phyloP scores from a whole-genome alignment of 2,113 vertebrate species.

The Dasyprocta punctata region DNA sequence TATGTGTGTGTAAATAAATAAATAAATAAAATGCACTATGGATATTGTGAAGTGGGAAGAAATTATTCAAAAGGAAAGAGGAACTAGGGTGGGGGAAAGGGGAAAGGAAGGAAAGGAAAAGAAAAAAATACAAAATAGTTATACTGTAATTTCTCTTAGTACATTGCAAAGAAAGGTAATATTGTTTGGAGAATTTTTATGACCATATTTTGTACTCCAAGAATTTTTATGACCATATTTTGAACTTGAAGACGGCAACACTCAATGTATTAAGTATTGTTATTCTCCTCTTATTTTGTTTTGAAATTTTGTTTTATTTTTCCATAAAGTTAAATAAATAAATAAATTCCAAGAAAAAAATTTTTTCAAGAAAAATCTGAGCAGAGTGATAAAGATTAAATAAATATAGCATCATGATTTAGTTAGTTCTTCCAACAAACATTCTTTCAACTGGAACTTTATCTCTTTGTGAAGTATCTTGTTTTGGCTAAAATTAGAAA shows the following conservation, averaged over 20 bases:
- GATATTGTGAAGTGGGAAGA: not conserved
- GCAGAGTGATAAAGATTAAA: not conserved
- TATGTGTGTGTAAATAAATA: not conserved
- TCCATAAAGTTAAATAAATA: not conserved
- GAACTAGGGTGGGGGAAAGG: not conserved
- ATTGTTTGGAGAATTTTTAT: not conserved
- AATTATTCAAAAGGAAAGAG: not conserved
- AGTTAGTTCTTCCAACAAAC: not conserved
- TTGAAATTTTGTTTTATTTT: not conserved
- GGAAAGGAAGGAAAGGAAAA: not conserved
- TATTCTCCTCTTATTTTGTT: not conserved
- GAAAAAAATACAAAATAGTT: not conserved
- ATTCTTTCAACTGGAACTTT: not conserved
- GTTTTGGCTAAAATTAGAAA: slow-evolving; percentile 40
- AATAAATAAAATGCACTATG: not conserved
- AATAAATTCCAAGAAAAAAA: not conserved
- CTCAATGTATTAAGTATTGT: not conserved
- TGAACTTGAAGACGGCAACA: not conserved
- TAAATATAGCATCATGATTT: not conserved
- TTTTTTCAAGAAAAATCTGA: slow-evolving; percentile 1
- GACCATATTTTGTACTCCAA: not conserved
- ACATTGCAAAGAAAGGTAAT: not conserved
- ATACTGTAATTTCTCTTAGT: not conserved
- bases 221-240: not conserved
- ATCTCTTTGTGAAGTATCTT: not conserved